Conservation (phyloP, 2,888 invertebrate species). For the Acanthococcus lagerstroemiae region DNA sequence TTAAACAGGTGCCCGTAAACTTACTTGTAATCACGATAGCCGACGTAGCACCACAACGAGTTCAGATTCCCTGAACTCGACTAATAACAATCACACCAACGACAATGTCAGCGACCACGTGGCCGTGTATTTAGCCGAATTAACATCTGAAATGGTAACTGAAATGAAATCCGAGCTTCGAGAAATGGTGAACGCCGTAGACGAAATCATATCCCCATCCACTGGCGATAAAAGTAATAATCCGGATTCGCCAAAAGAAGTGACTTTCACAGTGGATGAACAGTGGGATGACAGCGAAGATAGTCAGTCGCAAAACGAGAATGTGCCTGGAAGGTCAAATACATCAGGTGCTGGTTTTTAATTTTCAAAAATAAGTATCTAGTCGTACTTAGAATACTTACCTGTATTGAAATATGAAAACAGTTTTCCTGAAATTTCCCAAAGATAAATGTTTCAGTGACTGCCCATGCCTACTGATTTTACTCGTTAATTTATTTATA, state of each 20-base stretch:
- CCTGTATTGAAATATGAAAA: too few species aligned
- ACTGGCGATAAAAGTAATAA: neutral
- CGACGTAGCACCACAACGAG: neutral
- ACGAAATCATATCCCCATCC: slow-evolving; percentile 54
- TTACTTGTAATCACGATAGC: neutral
- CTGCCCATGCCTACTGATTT: too few species aligned
- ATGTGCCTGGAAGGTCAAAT: too few species aligned
- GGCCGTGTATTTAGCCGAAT: slow-evolving; percentile 65
- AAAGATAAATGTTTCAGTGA: too few species aligned
- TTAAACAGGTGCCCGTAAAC: neutral
- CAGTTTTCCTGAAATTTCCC: too few species aligned
- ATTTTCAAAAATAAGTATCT: too few species aligned
- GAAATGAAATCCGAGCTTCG: slow-evolving; percentile 57
- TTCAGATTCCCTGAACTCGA: too few species aligned
- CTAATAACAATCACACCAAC: neutral
- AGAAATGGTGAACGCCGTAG: slow-evolving; percentile 62
- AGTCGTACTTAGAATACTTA: too few species aligned
- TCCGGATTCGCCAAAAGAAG: neutral
- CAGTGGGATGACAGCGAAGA: slow-evolving; percentile 15
- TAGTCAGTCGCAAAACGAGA: slow-evolving; percentile 11
- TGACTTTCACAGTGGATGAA: neutral
- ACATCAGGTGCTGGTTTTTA: too few species aligned
- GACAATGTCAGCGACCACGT: slow-evolving; percentile 65
- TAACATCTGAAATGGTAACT: slow-evolving; percentile 66
- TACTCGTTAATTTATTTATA: too few species aligned